Evolutionary conservation across 2,888 invertebrate species (phyloP).

Genomic region (Morpho achilles): DNA sequence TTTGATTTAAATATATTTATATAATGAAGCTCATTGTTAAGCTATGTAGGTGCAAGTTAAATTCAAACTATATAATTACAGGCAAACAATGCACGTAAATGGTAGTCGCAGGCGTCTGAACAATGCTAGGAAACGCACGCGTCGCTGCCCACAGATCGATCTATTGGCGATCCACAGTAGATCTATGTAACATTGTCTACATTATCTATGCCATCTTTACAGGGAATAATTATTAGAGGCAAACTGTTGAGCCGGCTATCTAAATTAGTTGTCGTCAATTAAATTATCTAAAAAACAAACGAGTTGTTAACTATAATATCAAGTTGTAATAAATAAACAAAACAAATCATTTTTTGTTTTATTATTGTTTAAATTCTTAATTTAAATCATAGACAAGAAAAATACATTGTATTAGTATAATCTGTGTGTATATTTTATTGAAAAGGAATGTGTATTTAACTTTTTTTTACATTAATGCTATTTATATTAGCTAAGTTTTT

Average conservation of each 20-base stretch:
- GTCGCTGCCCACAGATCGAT: slow-evolving; percentile 34
- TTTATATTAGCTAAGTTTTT: no score
- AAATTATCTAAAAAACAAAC: no score
- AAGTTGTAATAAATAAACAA: no score
- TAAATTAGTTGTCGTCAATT: slow-evolving; percentile 5
- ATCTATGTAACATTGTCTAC: slow-evolving; percentile 30
- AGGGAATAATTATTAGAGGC: slow-evolving; percentile 23
- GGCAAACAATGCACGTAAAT: slow-evolving; percentile 18
- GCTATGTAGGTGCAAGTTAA: slow-evolving; percentile 7
- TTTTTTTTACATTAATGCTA: no score
- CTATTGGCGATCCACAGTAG: slow-evolving; percentile 32
- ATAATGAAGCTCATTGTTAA: slow-evolving; percentile 12
- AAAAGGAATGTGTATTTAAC: no score
- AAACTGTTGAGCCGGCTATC: slow-evolving; percentile 3
- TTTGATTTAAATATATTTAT: slow-evolving; percentile 12
- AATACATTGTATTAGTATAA: no score
- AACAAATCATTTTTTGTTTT: no score
- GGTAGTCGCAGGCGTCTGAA: slow-evolving; percentile 26
- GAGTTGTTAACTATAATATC: no score
- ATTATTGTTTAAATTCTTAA: no score
- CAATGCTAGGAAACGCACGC: slow-evolving; percentile 42
- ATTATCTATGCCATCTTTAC: slow-evolving; percentile 26
- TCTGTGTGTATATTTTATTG: no score
- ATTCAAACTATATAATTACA: slow-evolving; percentile 11
- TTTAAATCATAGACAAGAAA: no score